Base-by-base conservation (phyloP, 2,113 vertebrate genomes). In the Delphinapterus leucas region DNA sequence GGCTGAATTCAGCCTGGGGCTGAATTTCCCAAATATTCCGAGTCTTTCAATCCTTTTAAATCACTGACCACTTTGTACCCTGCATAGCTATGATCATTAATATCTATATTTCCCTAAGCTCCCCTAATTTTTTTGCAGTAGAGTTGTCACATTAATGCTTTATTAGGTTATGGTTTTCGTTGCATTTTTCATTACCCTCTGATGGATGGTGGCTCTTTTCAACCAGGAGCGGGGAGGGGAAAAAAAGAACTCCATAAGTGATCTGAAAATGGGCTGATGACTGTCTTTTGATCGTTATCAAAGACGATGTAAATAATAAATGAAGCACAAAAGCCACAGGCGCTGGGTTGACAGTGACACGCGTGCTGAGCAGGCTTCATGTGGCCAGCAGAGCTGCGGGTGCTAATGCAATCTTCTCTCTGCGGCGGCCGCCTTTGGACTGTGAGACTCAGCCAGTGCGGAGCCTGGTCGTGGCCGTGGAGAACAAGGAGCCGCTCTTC, bases 401-500 rank as follows among this genome's bases (percentile, higher is more conserved):
- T 25, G 23, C 92, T 97, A 38, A 97, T 11, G 23, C 10, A 33
- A 14, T 8, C 23, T 63, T 93, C n/a, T 97, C 60, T 95, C 88
- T 90, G 76, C 71, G 5, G 8, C 87, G 93, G 18, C 98, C 99
- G 99, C 98, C 97, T 55, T 98, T 98, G 88, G 97, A 98, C 96
- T 99, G 90, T 20, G 98, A 99, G 81, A 88, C 3, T 1, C 96
- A 63, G 1, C 47, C 76, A 0, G 3, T 21, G 0, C 49, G 14
- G 6, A 90, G 31, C 1, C 97, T 99, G 49, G 6, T 98, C 25
- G 96, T 99, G 14, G 76, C 77, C 12, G 98, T 99, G 31, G 79
- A 98, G 28, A 99, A 99, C 1, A 97, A 99, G 96, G 98, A 99
- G 79, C 47, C 61, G 0, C 93, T 99, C 26, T 98, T 97, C 93